Percentiles rank a stretch among this genome's conserved stretches.
These are phyloP conservation scores for Lithophane socia DNA, from an alignment of 2,888 invertebrate species.

Conservation along the genomic window DNA sequence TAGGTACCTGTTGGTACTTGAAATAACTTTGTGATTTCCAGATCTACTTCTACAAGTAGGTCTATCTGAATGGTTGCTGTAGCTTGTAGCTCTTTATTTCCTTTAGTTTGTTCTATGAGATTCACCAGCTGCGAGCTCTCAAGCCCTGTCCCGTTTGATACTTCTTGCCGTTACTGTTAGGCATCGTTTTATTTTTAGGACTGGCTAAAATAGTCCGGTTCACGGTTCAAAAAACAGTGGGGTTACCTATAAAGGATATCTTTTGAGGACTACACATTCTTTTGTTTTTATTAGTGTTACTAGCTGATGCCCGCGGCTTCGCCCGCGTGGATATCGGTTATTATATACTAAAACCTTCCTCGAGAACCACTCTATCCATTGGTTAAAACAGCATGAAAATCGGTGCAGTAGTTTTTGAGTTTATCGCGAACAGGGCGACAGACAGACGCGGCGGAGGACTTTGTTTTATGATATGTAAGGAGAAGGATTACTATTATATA, in stretches of 20 bases:
- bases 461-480: too few species aligned
- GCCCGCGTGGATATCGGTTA: too few species aligned
- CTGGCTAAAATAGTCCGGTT: constrained; percentile 36
- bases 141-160: constrained; percentile 44
- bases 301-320: too few species aligned
- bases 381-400: too few species aligned
- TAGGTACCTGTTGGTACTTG: background rate
- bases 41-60: background rate
- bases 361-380: too few species aligned
- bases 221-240: constrained; percentile 19
- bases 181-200: constrained; percentile 49
- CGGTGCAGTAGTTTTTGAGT: too few species aligned
- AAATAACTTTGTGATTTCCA: background rate
- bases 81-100: background rate
- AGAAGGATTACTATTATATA: too few species aligned
- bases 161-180: constrained; percentile 26
- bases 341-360: too few species aligned
- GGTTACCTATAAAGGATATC: constrained; percentile 20
- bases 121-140: constrained; percentile 53
- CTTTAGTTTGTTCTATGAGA: constrained; percentile 28
- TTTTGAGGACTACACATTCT: constrained; percentile 4
- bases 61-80: background rate
- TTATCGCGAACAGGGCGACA: too few species aligned
- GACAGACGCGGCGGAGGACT: too few species aligned
- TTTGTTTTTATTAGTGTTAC: background rate